phyloP scores from a whole-genome alignment of 1,140 invertebrate species.

The Saccostrea echinata region DNA sequence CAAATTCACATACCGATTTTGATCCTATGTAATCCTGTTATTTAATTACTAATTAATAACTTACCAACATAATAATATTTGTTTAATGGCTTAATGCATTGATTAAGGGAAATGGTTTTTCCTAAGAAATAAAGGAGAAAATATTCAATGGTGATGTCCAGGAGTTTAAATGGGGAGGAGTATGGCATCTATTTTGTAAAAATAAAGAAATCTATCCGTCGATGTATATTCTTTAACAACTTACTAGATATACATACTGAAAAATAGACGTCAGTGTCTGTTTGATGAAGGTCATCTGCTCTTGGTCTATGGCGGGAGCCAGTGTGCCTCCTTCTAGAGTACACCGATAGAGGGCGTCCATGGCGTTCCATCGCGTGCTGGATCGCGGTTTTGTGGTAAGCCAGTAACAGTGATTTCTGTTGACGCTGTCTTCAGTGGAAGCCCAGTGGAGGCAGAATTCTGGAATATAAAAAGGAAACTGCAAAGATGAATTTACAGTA shows the following conservation, averaged over 20 bases:
- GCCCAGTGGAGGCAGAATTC: neutral
- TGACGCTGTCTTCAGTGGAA: neutral
- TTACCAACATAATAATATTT: neutral
- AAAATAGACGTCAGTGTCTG: neutral
- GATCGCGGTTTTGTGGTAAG: neutral
- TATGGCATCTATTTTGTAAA: too few relatives aligned
- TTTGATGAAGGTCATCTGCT: neutral
- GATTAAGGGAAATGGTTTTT: too few relatives aligned
- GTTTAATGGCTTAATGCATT: too few relatives aligned
- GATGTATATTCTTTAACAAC: neutral
- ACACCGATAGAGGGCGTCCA: neutral
- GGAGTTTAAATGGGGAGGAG: neutral
- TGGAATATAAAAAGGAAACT: neutral
- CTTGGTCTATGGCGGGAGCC: neutral
- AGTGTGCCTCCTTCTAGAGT: neutral
- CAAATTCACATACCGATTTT: neutral
- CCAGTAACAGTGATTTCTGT: slow-evolving; percentile 3
- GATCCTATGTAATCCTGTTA: neutral
- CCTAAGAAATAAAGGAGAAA: too few relatives aligned
- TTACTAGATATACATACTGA: neutral
- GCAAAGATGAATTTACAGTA: neutral
- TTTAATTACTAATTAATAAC: neutral
- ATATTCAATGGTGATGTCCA: too few relatives aligned
- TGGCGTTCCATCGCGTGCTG: neutral
- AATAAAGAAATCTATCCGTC: neutral